Evolutionary conservation across 2,113 vertebrate species (phyloP).

Genomic region (Scatophagus argus): DNA sequence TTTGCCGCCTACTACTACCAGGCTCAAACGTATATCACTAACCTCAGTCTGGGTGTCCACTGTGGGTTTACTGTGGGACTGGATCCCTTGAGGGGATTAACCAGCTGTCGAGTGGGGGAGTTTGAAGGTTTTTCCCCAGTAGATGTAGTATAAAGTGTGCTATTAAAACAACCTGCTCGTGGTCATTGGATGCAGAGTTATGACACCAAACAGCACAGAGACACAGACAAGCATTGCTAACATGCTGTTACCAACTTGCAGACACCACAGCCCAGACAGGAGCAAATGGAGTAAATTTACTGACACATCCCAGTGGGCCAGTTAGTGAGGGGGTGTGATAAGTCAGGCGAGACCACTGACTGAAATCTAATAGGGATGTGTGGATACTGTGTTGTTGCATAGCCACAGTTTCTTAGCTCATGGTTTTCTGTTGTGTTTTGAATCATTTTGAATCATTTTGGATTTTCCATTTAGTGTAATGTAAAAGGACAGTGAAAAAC

Average conservation of each 20-base stretch:
- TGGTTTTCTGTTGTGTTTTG: neutral
- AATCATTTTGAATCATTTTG: no score
- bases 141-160: slow-evolving; percentile 33
- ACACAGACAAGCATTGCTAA: slow-evolving; percentile 43
- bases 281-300: slow-evolving; percentile 35
- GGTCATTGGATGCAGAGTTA: slow-evolving; percentile 34
- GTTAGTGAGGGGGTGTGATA: slow-evolving; percentile 29
- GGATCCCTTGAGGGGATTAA: slow-evolving; percentile 48
- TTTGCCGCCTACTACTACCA: slow-evolving; percentile 66
- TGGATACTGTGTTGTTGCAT: neutral
- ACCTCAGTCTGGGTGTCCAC: slow-evolving; percentile 40
- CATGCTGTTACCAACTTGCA: slow-evolving; percentile 25
- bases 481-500: neutral
- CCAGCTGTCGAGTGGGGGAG: slow-evolving; percentile 58
- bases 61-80: slow-evolving; percentile 21
- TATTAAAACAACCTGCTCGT: slow-evolving; percentile 43
- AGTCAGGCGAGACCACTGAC: slow-evolving; percentile 1
- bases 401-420: neutral
- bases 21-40: slow-evolving; percentile 49
- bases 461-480: neutral
- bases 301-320: slow-evolving; percentile 23
- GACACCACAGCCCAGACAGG: slow-evolving; percentile 38
- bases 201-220: slow-evolving; percentile 38
- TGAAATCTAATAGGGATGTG: neutral
- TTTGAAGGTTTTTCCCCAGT: slow-evolving; percentile 12